Conservation (phyloP, 2,113 vertebrate species). For the Chaenocephalus aceratus region DNA sequence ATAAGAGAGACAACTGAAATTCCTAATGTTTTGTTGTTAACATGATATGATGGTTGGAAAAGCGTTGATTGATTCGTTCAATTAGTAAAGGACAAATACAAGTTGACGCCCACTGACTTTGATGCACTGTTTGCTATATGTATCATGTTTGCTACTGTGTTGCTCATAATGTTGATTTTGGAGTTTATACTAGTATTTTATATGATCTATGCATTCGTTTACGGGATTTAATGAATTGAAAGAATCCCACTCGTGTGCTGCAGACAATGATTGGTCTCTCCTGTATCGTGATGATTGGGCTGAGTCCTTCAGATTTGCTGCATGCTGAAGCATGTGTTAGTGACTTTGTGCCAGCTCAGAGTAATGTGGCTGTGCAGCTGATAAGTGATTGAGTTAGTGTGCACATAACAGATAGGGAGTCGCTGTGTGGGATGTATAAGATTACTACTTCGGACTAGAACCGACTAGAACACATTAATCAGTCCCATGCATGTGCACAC, state of each 20-base stretch:
- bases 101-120: neutral
- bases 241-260: neutral
- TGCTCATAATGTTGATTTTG: neutral
- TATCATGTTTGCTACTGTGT: neutral
- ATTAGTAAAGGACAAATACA: too few species aligned
- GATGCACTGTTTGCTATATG: neutral
- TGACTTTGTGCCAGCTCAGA: conserved; percentile 40
- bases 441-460: neutral
- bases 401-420: neutral
- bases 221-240: neutral
- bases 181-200: neutral
- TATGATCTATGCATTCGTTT: neutral
- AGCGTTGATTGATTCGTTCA: neutral
- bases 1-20: neutral
- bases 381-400: conserved; percentile 16
- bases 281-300: conserved; percentile 21
- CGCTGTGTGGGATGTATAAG: conserved; percentile 3
- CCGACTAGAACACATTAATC: neutral
- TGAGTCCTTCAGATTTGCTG: conserved; percentile 23
- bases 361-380: conserved; percentile 19
- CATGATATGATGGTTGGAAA: neutral
- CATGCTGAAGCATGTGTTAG: conserved; percentile 26
- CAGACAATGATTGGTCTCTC: neutral
- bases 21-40: neutral
- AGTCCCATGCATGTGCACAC: neutral